Percentiles rank a stretch among this genome's conserved stretches.
phyloP scores from a whole-genome alignment of 1,140 invertebrate genomes.

The Paraescarpia echinospica region DNA sequence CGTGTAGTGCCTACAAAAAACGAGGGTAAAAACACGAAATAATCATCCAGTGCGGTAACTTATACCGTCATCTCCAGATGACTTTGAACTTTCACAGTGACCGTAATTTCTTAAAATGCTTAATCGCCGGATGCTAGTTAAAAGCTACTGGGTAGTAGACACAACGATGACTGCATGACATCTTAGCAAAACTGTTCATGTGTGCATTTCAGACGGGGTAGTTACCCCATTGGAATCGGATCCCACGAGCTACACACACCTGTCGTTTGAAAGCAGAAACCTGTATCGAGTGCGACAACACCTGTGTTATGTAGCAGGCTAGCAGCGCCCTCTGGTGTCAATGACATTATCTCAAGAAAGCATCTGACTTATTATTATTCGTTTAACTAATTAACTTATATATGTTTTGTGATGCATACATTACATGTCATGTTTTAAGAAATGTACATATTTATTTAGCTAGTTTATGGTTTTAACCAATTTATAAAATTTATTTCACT shows the following conservation, averaged over 20 bases:
- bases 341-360: too few species aligned
- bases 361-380: too few species aligned
- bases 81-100: background rate
- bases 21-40: background rate
- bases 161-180: background rate
- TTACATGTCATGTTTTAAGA: too few species aligned
- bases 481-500: too few species aligned
- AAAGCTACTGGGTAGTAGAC: background rate
- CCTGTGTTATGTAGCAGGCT: too few species aligned
- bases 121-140: background rate
- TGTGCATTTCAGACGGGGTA: background rate
- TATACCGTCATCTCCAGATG: background rate
- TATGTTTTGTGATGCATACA: too few species aligned
- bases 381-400: too few species aligned
- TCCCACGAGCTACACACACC: background rate
- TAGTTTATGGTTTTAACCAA: too few species aligned
- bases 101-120: background rate
- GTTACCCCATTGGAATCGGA: background rate
- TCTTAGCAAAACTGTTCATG: background rate
- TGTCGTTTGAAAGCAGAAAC: background rate
- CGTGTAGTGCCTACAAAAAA: background rate
- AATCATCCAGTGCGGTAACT: background rate
- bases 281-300: too few species aligned
- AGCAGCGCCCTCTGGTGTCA: too few species aligned
- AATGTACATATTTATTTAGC: too few species aligned